Conservation (phyloP, 2,888 invertebrate genomes). For the Philaethria dido region DNA sequence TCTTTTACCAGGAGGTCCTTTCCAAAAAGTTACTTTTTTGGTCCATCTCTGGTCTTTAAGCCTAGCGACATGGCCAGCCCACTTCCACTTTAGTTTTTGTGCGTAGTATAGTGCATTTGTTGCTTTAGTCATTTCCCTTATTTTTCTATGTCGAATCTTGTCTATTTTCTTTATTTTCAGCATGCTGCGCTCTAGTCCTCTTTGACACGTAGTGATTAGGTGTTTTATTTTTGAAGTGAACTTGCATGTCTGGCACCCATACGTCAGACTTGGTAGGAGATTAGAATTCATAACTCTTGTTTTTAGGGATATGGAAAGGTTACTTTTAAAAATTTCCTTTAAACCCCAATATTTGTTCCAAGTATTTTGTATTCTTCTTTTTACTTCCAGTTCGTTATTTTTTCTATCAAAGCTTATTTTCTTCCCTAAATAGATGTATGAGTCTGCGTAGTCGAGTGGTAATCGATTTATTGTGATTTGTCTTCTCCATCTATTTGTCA, state of each 20-base stretch:
- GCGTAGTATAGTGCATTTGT: slow-evolving; percentile 29
- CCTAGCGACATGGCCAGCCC: slow-evolving; percentile 38
- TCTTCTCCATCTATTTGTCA: no score
- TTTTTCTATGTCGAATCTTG: not conserved
- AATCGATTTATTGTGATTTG: not conserved
- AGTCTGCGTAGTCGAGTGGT: not conserved
- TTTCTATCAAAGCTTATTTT: not conserved
- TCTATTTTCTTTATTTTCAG: not conserved
- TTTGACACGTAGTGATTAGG: not conserved
- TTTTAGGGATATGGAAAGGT: not conserved
- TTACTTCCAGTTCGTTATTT: not conserved
- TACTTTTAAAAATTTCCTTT: not conserved
- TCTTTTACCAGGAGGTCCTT: no score
- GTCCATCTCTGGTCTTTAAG: slow-evolving; percentile 29
- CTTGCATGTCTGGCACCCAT: no score
- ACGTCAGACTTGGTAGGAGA: no score
- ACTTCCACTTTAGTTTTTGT: slow-evolving; percentile 38
- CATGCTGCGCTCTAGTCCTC: not conserved
- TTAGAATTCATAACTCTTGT: not conserved
- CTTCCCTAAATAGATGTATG: not conserved
- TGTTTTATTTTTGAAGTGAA: no score
- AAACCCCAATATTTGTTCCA: not conserved
- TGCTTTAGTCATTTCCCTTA: slow-evolving; percentile 26
- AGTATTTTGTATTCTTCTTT: not conserved
- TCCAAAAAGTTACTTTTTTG: not conserved